Evolutionary conservation across 30 jellyfish, hydroid and myxozoan species (phyloP).

Genomic region (Hydractinia symbiolongicarpus): DNA sequence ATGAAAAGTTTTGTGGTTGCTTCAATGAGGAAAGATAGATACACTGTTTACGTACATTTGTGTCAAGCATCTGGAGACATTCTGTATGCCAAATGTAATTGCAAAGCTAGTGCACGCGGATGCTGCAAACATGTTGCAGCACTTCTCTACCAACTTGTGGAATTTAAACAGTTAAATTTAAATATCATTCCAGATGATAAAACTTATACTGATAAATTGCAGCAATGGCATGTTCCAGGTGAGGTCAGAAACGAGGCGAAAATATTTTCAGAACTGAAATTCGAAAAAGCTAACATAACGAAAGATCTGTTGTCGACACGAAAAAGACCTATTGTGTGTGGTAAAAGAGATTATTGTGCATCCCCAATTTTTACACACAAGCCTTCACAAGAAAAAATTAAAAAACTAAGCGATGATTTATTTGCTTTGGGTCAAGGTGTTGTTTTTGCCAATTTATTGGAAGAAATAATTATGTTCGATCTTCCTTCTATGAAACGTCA

Average conservation of each 20-base stretch:
- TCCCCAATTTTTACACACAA: slow-evolving; percentile 17
- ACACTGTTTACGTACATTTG: slow-evolving; percentile 4
- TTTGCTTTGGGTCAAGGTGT: slow-evolving; percentile 17
- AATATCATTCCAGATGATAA: no score
- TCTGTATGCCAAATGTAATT: no score
- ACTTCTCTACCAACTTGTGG: neutral
- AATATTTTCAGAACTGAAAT: slow-evolving; percentile 6
- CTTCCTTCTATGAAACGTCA: slow-evolving; percentile 9
- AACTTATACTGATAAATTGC: no score
- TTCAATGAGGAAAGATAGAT: neutral
- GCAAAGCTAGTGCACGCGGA: no score
- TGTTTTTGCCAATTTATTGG: slow-evolving; percentile 22
- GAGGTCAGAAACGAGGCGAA: neutral
- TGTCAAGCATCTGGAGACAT: neutral
- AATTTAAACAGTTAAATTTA: no score
- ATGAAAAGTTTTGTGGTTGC: slow-evolving; percentile 20
- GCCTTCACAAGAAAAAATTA: slow-evolving; percentile 10
- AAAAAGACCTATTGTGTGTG: slow-evolving; percentile 32
- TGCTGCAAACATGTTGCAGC: slow-evolving; percentile 9
- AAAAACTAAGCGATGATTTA: slow-evolving; percentile 15
- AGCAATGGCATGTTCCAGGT: no score
- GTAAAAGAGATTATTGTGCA: neutral
- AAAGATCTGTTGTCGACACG: neutral
- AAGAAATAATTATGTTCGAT: neutral
- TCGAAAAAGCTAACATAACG: neutral